phyloP scores from a whole-genome alignment of 1,140 invertebrate genomes.

The Hypsibius dujardini region DNA sequence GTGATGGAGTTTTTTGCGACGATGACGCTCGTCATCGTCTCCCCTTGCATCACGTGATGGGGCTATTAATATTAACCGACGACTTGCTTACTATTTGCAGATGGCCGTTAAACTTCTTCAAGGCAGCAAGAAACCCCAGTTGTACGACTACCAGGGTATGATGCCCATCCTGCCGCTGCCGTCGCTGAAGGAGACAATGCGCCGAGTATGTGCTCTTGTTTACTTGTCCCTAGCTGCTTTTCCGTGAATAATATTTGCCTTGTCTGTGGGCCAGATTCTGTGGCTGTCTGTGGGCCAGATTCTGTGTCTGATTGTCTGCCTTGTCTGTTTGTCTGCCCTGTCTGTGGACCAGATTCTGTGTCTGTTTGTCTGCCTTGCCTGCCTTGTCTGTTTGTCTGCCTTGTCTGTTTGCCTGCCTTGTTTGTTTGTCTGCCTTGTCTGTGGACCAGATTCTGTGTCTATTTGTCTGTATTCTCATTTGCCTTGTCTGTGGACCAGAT shows the following conservation, averaged over 20 bases:
- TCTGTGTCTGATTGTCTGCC: constrained; percentile 20
- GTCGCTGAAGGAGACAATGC: constrained; percentile 63
- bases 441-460: too few species aligned
- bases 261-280: constrained; percentile 19
- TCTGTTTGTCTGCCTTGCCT: too few species aligned
- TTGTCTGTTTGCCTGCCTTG: too few species aligned
- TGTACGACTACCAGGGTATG: constrained; percentile 92
- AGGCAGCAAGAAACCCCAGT: constrained; percentile 56
- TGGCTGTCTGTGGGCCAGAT: constrained; percentile 18
- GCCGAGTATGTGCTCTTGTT: constrained; percentile 43
- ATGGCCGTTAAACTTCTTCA: constrained; percentile 27
- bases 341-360: constrained; percentile 19
- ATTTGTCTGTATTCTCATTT: too few species aligned
- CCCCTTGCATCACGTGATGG: constrained; percentile 10
- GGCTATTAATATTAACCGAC: constrained; percentile 16
- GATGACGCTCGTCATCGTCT: too few species aligned
- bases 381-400: too few species aligned
- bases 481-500: constrained; percentile 8
- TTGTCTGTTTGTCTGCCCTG: too few species aligned
- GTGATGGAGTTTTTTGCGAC: too few species aligned
- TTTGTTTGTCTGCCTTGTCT: too few species aligned
- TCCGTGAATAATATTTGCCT: too few species aligned
- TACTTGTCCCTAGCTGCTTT: too few species aligned
- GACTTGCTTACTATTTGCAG: constrained; percentile 23
- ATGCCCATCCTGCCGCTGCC: constrained; percentile 80